phyloP scores from a whole-genome alignment of 2,888 invertebrate species.

The Amphipyra tragopoginis region DNA sequence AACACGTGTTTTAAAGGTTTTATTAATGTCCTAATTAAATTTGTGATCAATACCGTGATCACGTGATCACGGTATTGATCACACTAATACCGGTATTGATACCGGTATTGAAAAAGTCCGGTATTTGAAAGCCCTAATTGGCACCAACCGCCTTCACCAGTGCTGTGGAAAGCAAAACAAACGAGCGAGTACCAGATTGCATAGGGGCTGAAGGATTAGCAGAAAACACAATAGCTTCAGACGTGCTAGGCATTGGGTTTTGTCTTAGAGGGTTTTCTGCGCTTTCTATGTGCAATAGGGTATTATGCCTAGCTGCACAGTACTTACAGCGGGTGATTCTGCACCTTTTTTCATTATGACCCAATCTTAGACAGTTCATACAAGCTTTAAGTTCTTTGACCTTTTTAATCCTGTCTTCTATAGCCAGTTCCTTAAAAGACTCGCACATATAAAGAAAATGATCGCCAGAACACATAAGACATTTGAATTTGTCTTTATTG shows the following conservation, averaged over 20 bases:
- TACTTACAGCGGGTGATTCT: conserved; percentile 43
- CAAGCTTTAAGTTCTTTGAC: conserved; percentile 37
- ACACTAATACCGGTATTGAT: too few relatives aligned
- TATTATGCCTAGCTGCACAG: conserved; percentile 46
- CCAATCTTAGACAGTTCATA: conserved; percentile 35
- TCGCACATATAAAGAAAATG: conserved; percentile 41
- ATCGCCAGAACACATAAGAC: too few relatives aligned
- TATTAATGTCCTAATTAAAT: too few relatives aligned
- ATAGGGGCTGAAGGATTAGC: not conserved
- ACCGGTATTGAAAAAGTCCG: too few relatives aligned
- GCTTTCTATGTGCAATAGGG: conserved; percentile 36
- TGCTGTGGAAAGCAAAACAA: conserved; percentile 26
- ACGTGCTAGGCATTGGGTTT: conserved; percentile 4
- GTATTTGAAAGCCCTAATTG: too few relatives aligned
- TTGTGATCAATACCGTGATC: too few relatives aligned
- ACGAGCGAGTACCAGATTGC: conserved; percentile 3
- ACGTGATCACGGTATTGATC: too few relatives aligned
- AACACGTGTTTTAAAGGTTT: too few relatives aligned
- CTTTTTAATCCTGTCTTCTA: conserved; percentile 30
- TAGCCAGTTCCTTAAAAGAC: conserved; percentile 18
- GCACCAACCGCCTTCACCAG: conserved; percentile 20
- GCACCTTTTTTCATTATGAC: conserved; percentile 25
- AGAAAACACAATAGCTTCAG: not conserved
- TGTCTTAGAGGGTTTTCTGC: not conserved
- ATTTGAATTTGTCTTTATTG: too few relatives aligned